Conservation (phyloP, 2,888 invertebrate genomes). For the Parasteatoda lunata region DNA sequence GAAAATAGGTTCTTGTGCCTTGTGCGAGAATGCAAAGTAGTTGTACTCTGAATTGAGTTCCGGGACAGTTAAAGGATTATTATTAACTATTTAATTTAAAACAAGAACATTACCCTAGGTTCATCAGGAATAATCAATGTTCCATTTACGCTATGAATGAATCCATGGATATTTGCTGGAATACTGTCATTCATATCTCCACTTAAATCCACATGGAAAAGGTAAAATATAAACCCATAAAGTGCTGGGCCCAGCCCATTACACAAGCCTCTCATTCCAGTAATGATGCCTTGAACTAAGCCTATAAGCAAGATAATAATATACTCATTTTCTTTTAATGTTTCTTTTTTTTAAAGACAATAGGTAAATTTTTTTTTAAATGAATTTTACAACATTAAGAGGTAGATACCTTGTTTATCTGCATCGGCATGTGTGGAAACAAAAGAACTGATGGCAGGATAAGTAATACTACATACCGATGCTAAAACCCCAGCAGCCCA, state of each 20-base stretch:
- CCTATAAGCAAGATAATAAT: constrained; percentile 74
- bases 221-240: constrained; percentile 98
- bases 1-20: no score
- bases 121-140: constrained; percentile 61
- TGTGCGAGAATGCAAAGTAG: no score
- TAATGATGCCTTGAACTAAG: constrained; percentile 97
- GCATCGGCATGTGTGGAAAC: constrained; percentile 97
- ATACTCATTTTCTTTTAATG: not conserved
- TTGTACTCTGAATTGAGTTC: no score
- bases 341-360: no score
- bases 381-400: constrained; percentile 1
- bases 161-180: constrained; percentile 41
- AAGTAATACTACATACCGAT: constrained; percentile 95
- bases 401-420: constrained; percentile 90
- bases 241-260: constrained; percentile 98
- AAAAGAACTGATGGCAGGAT: constrained; percentile 98
- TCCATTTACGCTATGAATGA: constrained; percentile 60
- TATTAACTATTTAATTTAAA: no score
- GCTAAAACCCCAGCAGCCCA: constrained; percentile 98
- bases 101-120: constrained; percentile 38
- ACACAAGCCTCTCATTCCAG: constrained; percentile 97
- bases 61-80: no score
- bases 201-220: constrained; percentile 98
- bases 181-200: constrained; percentile 77
- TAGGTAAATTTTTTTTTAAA: not conserved